Evolutionary conservation across 2,797 vertebrate genomes (phyloP).

Genomic region (Gadopsis marmoratus): DNA sequence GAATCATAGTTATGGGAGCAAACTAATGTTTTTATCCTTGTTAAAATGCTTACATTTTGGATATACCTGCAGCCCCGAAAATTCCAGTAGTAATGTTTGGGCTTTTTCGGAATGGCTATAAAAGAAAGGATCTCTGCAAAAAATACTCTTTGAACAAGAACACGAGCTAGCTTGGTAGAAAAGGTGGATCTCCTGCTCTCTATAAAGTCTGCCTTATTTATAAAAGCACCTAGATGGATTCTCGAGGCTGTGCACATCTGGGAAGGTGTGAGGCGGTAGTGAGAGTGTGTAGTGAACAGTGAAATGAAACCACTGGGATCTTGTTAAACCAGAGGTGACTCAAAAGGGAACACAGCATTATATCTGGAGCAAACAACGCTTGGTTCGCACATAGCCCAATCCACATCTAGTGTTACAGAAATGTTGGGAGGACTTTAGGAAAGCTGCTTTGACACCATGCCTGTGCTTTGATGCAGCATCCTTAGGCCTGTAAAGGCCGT

Average conservation of each 20-base stretch:
- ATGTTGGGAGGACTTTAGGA: conserved; percentile 25
- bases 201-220: conserved; percentile 21
- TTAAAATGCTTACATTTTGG: background rate
- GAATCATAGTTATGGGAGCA: background rate
- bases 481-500: conserved; percentile 6
- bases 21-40: conserved; percentile 9
- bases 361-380: conserved; percentile 33
- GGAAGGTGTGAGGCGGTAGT: conserved; percentile 37
- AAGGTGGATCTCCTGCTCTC: background rate
- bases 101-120: background rate
- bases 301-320: conserved; percentile 55
- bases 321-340: conserved; percentile 58
- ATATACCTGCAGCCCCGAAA: background rate
- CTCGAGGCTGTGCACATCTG: conserved; percentile 47
- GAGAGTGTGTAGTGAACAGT: conserved; percentile 47
- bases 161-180: background rate
- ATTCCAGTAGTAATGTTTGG: background rate
- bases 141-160: background rate
- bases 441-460: conserved; percentile 3
- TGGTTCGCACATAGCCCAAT: conserved; percentile 48
- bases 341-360: conserved; percentile 24
- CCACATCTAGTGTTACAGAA: conserved; percentile 54
- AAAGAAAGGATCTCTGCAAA: background rate
- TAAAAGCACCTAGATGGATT: conserved; percentile 18
- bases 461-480: background rate